Evolutionary conservation across 2,888 invertebrate genomes (phyloP), one percentile per base, ranked within the genome.

Genomic region (Bhutanitis thaidina): DNA sequence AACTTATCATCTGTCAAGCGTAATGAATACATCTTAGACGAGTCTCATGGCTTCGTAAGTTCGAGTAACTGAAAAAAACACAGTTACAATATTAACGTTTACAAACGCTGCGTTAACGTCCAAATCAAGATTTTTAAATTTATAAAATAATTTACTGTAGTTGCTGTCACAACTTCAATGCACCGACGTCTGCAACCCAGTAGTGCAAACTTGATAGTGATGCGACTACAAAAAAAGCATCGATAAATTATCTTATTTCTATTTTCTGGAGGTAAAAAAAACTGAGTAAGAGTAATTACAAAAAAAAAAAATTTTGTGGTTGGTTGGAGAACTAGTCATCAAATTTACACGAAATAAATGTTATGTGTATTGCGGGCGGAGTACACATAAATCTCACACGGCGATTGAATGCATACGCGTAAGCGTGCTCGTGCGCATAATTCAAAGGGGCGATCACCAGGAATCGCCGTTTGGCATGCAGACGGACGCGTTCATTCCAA

Each of bases 381-480:
- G 71, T 76, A 68, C 65, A 79, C 77, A 84, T 83, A 83, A 86
- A 82, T 86, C 79, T 80, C 64, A 66, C 55, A 65, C 71, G 73
- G 73, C 76, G 77, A 85, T 81, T 81, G 80, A 86, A 83, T 67
- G 59, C 82, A 81, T 80, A 81, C 79, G 77, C 69, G 74, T 77
- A 77, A 78, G 80, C 77, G 80, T 82, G 83, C 80, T 69, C 74
- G 67, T 71, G 78, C 84, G 85, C 86, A 88, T 88, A 87, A 84
- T 85, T 86, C 82, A 84, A 82, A 79, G 77, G 80, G 80, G 79
- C 86, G 83, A 84, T 82, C 82, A 85, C 85, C 84, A 84, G 80
- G 83, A 83, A 84, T 80, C 75, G 74, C 62, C 74, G 71, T 65
- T 87, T 87, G 79, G 80, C 84, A 88, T 86, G 86, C 87, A 87